Percentiles rank a stretch among this genome's conserved stretches.
Evolutionary conservation across 2,113 vertebrate genomes (phyloP).

Genomic region (Onychorhynchus coronatus): DNA sequence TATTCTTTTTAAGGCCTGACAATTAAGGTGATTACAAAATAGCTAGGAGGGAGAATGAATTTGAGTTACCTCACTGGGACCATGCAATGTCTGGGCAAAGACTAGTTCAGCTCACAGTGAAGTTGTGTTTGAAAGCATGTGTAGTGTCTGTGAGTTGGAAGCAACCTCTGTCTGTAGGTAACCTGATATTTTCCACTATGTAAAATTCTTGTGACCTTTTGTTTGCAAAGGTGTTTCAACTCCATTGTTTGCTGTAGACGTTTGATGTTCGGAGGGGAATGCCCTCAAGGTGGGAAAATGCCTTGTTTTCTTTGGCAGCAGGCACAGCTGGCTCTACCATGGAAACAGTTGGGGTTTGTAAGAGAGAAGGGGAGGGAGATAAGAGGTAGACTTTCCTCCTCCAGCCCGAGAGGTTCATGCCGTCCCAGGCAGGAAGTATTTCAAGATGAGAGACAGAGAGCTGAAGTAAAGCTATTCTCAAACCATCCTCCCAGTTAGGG

Average conservation of each 20-base stretch:
- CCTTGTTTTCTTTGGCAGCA: conserved; percentile 59
- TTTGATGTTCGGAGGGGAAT: conserved; percentile 65
- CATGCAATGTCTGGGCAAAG: background rate
- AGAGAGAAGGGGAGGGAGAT: background rate
- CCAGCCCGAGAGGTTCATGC: background rate
- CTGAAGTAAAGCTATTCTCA: background rate
- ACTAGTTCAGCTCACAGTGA: background rate
- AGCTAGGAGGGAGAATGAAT: background rate
- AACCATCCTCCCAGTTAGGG: background rate
- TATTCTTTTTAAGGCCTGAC: background rate
- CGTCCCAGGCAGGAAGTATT: background rate
- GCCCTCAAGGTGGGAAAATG: conserved; percentile 62
- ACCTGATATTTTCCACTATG: conserved; percentile 46
- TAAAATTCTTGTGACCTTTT: conserved; percentile 55
- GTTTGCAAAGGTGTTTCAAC: conserved; percentile 50
- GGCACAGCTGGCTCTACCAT: background rate
- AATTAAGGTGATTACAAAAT: conserved; percentile 36
- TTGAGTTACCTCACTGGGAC: background rate
- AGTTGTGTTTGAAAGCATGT: background rate
- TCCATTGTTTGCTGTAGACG: conserved; percentile 55
- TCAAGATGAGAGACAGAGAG: background rate
- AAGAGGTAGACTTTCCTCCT: conserved; percentile 2
- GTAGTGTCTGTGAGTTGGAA: background rate
- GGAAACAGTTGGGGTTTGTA: conserved; percentile 9
- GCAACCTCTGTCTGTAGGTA: background rate